Evolutionary conservation across 2,113 vertebrate species (phyloP), one percentile per base, ranked within the genome.

Genomic region (Lonchura striata): DNA sequence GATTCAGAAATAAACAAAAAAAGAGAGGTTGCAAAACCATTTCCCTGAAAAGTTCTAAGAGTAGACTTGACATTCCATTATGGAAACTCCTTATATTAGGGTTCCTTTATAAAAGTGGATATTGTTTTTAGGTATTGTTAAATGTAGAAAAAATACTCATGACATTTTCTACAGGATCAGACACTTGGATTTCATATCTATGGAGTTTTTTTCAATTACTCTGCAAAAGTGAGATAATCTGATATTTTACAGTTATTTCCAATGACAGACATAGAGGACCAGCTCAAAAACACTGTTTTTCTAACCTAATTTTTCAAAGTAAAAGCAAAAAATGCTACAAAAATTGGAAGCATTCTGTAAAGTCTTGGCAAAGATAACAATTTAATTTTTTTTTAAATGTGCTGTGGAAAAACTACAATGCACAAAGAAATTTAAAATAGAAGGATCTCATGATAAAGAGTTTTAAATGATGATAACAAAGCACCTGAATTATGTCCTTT

Each of bases 21-120:
- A 52, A 47, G 7, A 83, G 23, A 80, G 16, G 9, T 20, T 66
- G 11, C 7, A 86, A 68, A 86, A 47, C 16, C 6, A 9, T 75
- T 75, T 79, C 21, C 7, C 21, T 33, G 28, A 75, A 25, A 42
- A 66, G 5, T 46, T 86, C 10, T 70, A 54, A 59, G 22, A 72
- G 64, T 2, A 64, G 9, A 46, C 6, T n/a, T 1, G 0, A 35
- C 3, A 49, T n/a, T 60, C 2, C 11, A 27, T 56, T 61, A 52
- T 53, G 16, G 18, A 71, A 86, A 37, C 3, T 66, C 3, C 7
- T 83, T 61, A 17, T 33, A 33, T 39, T 35, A 71, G 14, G 1
- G 0, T 25, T 92, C 7, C 28, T 80, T 61, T 66, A 33, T 25
- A 76, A 71, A 71, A 69, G 0, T 25, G 10, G 3, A 42, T 69